Percentiles rank a stretch among this genome's conserved stretches.
Conservation (phyloP, 2,888 invertebrate genomes). For the Nomada flava region DNA sequence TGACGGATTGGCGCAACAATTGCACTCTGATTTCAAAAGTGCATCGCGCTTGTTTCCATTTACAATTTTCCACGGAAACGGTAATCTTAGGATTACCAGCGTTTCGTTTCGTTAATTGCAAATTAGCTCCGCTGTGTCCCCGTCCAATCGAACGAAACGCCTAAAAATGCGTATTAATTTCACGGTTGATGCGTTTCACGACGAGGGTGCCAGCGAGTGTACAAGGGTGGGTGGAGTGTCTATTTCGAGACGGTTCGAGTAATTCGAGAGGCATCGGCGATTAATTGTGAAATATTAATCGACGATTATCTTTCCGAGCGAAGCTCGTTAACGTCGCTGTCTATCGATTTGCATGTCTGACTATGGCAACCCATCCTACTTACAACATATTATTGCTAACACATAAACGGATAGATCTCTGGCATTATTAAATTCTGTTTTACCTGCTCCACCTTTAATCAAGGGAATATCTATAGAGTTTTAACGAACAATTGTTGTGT, state of each 20-base stretch:
- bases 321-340: slow-evolving; percentile 24
- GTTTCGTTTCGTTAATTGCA: slow-evolving; percentile 19
- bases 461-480: too few species aligned
- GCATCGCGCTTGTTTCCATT: neutral
- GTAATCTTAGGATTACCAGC: neutral
- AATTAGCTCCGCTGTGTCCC: neutral
- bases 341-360: slow-evolving; percentile 23
- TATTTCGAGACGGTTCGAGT: slow-evolving; percentile 5
- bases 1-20: neutral
- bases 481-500: too few species aligned
- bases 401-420: slow-evolving; percentile 27
- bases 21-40: slow-evolving; percentile 9
- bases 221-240: slow-evolving; percentile 1
- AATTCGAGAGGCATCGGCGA: slow-evolving; percentile 15
- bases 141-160: slow-evolving; percentile 17
- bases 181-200: slow-evolving; percentile 17
- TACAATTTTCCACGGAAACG: neutral
- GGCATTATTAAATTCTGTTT: slow-evolving; percentile 10
- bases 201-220: neutral
- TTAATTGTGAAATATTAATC: slow-evolving; percentile 40
- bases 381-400: neutral
- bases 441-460: neutral
- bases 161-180: slow-evolving; percentile 31
- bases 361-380: neutral
- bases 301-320: slow-evolving; percentile 23